Conservation (phyloP, 2,888 invertebrate species). For the Augochlorella aurata region DNA sequence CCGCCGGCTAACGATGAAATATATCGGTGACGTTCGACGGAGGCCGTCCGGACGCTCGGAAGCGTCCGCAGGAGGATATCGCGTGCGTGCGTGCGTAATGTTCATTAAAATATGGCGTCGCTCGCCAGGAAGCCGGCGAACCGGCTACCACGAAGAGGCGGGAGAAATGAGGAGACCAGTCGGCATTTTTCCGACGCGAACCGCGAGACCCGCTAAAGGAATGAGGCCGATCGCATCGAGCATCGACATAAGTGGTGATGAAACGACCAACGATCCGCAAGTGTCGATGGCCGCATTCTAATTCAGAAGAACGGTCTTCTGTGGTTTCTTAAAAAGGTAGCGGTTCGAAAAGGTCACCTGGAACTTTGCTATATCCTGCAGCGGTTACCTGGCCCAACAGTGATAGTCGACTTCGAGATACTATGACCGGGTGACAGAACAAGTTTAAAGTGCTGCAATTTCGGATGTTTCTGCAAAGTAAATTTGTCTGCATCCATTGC, state of each 20-base stretch:
- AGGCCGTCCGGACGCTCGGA: constrained; percentile 48
- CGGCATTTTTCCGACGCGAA: constrained; percentile 13
- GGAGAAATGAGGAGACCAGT: constrained; percentile 49
- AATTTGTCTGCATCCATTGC: too few species aligned
- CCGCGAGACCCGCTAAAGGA: constrained; percentile 15
- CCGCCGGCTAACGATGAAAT: constrained; percentile 54
- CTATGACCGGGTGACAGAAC: too few species aligned
- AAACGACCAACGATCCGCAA: background rate
- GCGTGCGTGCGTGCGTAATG: constrained; percentile 76
- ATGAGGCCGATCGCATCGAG: constrained; percentile 7
- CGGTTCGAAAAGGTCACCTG: too few species aligned
- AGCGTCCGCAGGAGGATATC: constrained; percentile 60
- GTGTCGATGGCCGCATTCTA: background rate
- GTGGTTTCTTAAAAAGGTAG: background rate
- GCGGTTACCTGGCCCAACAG: too few species aligned
- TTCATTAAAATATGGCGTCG: constrained; percentile 74
- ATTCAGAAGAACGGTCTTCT: background rate
- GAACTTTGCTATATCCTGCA: too few species aligned
- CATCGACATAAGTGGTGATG: background rate
- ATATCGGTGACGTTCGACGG: constrained; percentile 41
- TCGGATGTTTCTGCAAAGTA: too few species aligned
- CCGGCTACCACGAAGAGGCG: constrained; percentile 61
- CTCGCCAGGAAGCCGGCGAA: constrained; percentile 64
- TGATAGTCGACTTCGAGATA: too few species aligned
- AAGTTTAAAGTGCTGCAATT: too few species aligned